Conservation (phyloP, 2,888 invertebrate genomes). For the Antheraea assamensis region DNA sequence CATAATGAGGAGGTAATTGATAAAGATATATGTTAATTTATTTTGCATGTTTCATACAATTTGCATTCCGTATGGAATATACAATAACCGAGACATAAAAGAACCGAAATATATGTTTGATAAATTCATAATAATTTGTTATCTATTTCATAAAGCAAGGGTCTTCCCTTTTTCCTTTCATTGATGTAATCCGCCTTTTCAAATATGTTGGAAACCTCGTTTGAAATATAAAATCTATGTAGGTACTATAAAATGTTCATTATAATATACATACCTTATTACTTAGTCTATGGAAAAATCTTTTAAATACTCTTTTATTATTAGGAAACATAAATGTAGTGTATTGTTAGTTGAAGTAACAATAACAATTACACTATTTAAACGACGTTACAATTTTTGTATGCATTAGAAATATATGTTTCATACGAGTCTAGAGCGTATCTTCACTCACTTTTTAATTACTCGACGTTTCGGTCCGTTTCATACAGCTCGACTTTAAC, state of each 20-base stretch:
- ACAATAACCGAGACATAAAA: background rate
- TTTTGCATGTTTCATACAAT: background rate
- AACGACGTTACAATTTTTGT: no score
- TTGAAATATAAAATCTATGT: constrained; percentile 29
- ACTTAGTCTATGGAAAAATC: background rate
- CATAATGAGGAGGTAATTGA: no score
- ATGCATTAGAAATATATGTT: no score
- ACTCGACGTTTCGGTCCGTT: no score
- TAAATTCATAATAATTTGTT: constrained; percentile 23
- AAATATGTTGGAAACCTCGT: constrained; percentile 41
- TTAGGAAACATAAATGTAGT: background rate
- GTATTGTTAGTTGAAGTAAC: background rate
- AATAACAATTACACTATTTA: background rate
- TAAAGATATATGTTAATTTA: background rate
- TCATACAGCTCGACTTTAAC: no score
- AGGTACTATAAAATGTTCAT: background rate
- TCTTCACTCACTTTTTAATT: no score
- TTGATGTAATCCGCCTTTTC: constrained; percentile 45
- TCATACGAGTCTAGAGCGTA: no score
- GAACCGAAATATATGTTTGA: background rate
- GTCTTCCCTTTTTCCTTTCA: constrained; percentile 27
- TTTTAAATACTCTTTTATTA: background rate
- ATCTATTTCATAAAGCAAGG: constrained; percentile 36
- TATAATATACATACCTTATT: background rate
- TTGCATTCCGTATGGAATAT: background rate